Evolutionary conservation across 2,888 invertebrate genomes (phyloP), one percentile per base, ranked within the genome.

Genomic region (Chrysolina haemoptera): DNA sequence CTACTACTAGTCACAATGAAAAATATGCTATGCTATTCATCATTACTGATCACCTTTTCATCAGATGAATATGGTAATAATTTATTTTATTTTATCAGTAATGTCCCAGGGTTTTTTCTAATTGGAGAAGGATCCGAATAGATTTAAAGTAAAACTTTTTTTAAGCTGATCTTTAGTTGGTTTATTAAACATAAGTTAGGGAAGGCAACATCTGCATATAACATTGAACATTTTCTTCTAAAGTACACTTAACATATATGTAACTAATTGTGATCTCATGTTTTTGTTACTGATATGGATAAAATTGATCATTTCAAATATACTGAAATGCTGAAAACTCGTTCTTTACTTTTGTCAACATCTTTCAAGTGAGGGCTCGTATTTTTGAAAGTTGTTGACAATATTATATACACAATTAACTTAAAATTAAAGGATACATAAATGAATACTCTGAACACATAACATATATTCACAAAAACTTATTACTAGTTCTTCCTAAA

Each of bases 351-450:
- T 66, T 63, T 78, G 83, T 80, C 81, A 83, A 83, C 78, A 79
- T 82, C 84, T 85, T 85, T 82, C 83, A 84, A 85, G 81, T 81
- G 82, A 84, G 86, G 86, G 85, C 86, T 86, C 86, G 75, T 62
- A 79, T 74, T 80, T 78, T 84, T 83, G 83, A 84, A 85, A 86
- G 84, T 83, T 76, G 80, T 82, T 83, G 82, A 79, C 83, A 80
- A 78, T 43, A 35, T 27, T 12, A 35, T n/a, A 6, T 16, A 59
- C 10, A 27, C 22, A n/a, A n/a, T 16, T 11, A n/a, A 65, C 14
- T 0, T 18, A 46, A 43, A 65, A 27, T 48, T 18, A 48, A 22
- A 22, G 20, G 3, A 22, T 22, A 65, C 48, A 46, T 48, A 48
- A 43, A 18, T 18, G 6, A 35, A 35, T 35, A 35, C 6, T 35